Evolutionary conservation across 1,140 invertebrate species (phyloP), one percentile per base, ranked within the genome.

Genomic region (Platorchestia sp.): DNA sequence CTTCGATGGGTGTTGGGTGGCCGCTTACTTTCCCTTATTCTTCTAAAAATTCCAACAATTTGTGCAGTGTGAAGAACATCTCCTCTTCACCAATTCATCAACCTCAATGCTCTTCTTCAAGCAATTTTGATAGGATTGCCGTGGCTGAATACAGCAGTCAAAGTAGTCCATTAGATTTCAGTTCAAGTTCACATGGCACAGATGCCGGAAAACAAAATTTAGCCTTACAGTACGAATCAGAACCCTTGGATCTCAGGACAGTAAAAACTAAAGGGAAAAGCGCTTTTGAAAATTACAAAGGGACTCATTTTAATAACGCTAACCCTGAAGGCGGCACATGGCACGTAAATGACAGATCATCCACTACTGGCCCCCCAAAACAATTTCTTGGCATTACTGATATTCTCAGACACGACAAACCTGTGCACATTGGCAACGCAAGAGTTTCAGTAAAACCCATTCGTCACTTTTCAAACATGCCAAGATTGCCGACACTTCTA

Each of bases 191-290:
- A 1, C 59, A 10, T 3, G 36, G 36, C 59, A 36, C 14, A 75
- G 7, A 5, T 42, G 6, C 43, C 36, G n/a, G 14, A 89, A 89
- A 89, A 7, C 10, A 10, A 89, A 89, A 14, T 89, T 42, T 41
- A 44, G 87, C 87, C 41, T 89, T 41, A 89, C n/a, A 89, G 14
- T 89, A 42, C 41, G 91, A 93, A n/a, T 93, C 91, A 45, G 91
- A 93, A 44, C 91, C 91, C 7, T 93, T 93, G 40, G 91, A 93
- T 93, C 44, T 93, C 10, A 45, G 91, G 47, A 93, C 91, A 16
- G 44, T 93, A 40, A 93, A 93, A 47, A 45, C 43, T 93, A 47
- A 93, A 40, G 43, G 44, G 6, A 45, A 19, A 93, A 45, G 91
- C 40, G 40, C 43, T 47, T 44, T n/a, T 10, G 91, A n/a, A 47